Conservation (phyloP, 2,888 invertebrate species). For the Enchytraeus crypticus region DNA sequence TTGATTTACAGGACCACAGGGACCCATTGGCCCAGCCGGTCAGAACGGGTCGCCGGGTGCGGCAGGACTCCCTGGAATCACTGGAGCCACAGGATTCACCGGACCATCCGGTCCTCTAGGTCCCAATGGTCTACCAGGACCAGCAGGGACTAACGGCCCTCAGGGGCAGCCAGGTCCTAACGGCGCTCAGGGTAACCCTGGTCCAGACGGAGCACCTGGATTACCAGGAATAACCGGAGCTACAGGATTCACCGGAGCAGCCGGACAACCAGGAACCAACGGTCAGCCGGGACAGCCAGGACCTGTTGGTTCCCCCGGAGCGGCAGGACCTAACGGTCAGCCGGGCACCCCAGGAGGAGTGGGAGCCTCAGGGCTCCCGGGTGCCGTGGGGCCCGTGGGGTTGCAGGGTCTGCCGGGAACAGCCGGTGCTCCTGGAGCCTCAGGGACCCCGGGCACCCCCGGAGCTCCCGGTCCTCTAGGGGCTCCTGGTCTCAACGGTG, state of each 20-base stretch:
- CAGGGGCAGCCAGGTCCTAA: too few relatives aligned
- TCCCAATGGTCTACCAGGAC: neutral
- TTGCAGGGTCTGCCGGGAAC: slow-evolving; percentile 9
- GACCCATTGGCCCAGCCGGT: too few relatives aligned
- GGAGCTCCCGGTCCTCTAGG: slow-evolving; percentile 31
- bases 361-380: slow-evolving; percentile 10
- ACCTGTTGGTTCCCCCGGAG: slow-evolving; percentile 15
- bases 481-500: slow-evolving; percentile 23
- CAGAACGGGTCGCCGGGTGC: too few relatives aligned
- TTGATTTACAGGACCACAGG: too few relatives aligned
- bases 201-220: slow-evolving; percentile 11
- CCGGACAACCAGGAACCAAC: too few relatives aligned
- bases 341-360: slow-evolving; percentile 6
- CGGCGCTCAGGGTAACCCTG: too few relatives aligned
- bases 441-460: neutral
- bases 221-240: slow-evolving; percentile 9
- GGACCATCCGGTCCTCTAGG: slow-evolving; percentile 2
- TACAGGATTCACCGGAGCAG: too few relatives aligned
- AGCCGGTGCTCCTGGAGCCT: slow-evolving; percentile 8
- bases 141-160: too few relatives aligned
- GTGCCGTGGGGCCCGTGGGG: slow-evolving; percentile 12
- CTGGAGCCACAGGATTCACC: slow-evolving; percentile 12
- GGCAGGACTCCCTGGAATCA: slow-evolving; percentile 16
- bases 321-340: slow-evolving; percentile 16
- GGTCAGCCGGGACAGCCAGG: slow-evolving; percentile 16